These are phyloP conservation scores for Lacerta viridis DNA, from an alignment of 2,797 vertebrate genomes.

Conservation along the genomic window DNA sequence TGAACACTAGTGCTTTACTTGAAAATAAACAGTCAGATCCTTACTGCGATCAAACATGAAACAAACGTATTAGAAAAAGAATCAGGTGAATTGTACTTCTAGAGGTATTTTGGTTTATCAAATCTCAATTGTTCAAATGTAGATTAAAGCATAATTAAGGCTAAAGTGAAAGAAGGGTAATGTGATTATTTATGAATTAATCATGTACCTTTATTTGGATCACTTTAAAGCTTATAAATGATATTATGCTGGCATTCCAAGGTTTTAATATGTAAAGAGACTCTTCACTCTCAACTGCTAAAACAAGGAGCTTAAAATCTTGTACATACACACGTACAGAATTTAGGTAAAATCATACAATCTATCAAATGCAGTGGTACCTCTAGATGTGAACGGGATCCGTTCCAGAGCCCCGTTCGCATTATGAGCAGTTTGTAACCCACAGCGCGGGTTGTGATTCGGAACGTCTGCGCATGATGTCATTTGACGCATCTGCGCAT, in stretches of 20 bases:
- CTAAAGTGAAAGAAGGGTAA: neutral
- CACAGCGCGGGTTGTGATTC: too few species aligned
- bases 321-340: neutral
- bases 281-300: neutral
- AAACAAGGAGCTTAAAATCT: conserved; percentile 8
- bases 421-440: too few species aligned
- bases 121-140: neutral
- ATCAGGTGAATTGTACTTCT: neutral
- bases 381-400: too few species aligned
- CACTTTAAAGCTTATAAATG: neutral
- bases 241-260: neutral
- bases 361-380: neutral
- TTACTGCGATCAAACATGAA: neutral
- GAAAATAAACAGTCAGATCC: neutral
- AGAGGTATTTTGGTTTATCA: conserved; percentile 19
- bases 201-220: neutral
- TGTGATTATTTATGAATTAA: neutral
- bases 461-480: too few species aligned
- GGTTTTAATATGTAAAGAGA: neutral
- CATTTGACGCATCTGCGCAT: too few species aligned
- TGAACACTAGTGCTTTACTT: neutral
- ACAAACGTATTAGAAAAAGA: neutral
- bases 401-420: too few species aligned
- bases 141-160: neutral
- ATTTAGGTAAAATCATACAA: neutral